These are phyloP conservation scores for Prenolepis imparis DNA, from an alignment of 2,888 invertebrate genomes.

Conservation along the genomic window DNA sequence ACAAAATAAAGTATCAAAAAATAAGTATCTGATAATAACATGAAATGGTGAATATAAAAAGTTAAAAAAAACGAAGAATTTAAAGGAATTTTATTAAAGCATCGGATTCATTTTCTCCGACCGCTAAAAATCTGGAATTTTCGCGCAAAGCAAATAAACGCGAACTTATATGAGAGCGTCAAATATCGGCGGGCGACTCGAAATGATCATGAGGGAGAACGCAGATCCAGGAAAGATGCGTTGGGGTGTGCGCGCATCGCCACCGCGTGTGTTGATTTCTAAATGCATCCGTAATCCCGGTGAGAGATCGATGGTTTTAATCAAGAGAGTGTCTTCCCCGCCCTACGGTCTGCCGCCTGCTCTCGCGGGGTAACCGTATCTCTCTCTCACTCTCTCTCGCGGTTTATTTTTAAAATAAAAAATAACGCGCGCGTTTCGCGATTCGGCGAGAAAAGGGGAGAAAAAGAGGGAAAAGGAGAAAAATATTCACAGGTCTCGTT, in stretches of 20 bases:
- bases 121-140: not conserved
- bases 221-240: slow-evolving; percentile 36
- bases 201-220: slow-evolving; percentile 25
- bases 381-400: not conserved
- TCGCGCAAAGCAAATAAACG: not conserved
- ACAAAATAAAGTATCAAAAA: not conserved
- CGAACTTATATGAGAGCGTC: not conserved
- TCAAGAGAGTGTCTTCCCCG: slow-evolving; percentile 81
- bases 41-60: not conserved
- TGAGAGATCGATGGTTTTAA: slow-evolving; percentile 82
- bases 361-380: slow-evolving; percentile 19
- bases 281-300: slow-evolving; percentile 74
- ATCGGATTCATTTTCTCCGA: not conserved
- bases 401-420: slow-evolving; percentile 41
- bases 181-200: not conserved
- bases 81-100: not conserved
- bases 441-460: slow-evolving; percentile 38
- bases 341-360: slow-evolving; percentile 19
- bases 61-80: not conserved
- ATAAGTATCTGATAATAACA: not conserved
- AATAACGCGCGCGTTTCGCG: slow-evolving; percentile 41
- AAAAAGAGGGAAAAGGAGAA: slow-evolving; percentile 15
- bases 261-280: slow-evolving; percentile 65
- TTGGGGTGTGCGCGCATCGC: slow-evolving; percentile 25
- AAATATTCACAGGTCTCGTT: slow-evolving; percentile 8